Evolutionary conservation across 2,888 invertebrate species (phyloP).

Genomic region (Mystacides longicornis): DNA sequence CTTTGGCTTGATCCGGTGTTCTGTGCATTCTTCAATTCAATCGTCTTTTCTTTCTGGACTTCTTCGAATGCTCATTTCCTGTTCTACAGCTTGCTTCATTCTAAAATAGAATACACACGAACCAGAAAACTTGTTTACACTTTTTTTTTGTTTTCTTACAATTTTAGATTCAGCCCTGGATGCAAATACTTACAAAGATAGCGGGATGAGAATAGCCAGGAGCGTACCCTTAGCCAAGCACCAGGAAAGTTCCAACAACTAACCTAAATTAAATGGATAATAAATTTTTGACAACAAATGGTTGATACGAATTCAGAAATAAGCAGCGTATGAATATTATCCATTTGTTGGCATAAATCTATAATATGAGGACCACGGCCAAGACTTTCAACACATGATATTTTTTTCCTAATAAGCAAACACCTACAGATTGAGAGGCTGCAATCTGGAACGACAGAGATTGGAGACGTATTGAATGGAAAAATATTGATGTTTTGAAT

Average conservation of each 20-base stretch:
- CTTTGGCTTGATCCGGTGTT: too few relatives aligned
- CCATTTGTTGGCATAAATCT: not conserved
- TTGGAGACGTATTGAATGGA: too few relatives aligned
- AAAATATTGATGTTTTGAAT: too few relatives aligned
- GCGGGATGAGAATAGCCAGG: not conserved
- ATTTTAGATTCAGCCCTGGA: not conserved
- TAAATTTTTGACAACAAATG: not conserved
- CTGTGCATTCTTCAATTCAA: too few relatives aligned
- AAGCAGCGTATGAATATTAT: too few relatives aligned
- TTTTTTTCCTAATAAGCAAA: not conserved
- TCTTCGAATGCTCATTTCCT: too few relatives aligned
- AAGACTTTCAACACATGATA: not conserved
- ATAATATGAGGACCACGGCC: not conserved
- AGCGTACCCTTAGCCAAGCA: not conserved
- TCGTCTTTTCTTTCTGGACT: too few relatives aligned
- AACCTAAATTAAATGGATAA: not conserved
- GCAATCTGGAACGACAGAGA: too few relatives aligned
- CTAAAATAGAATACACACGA: too few relatives aligned
- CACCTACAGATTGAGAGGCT: not conserved
- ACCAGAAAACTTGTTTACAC: too few relatives aligned
- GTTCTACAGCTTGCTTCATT: too few relatives aligned
- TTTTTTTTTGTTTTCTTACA: too few relatives aligned
- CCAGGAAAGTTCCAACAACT: not conserved
- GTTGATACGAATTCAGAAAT: not conserved
- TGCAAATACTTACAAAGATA: not conserved